phyloP scores from a whole-genome alignment of 2,113 vertebrate species.

The Canis aureus region DNA sequence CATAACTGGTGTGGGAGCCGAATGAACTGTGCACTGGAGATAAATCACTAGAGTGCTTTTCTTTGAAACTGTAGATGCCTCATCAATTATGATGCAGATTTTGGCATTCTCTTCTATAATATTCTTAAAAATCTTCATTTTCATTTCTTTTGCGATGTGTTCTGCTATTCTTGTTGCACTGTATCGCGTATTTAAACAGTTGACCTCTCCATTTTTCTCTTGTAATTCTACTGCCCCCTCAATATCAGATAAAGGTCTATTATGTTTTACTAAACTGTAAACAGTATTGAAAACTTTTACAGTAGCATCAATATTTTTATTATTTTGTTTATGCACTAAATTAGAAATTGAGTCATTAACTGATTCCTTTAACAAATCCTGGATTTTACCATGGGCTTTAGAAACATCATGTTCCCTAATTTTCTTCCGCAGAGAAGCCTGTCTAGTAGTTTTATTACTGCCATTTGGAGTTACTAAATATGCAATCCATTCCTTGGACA shows the following conservation, averaged over 20 bases:
- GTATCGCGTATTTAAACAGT: slow-evolving; percentile 47
- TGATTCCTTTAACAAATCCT: slow-evolving; percentile 68
- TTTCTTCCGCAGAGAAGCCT: slow-evolving; percentile 53
- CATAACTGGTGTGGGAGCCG: neutral
- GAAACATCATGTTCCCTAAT: slow-evolving; percentile 55
- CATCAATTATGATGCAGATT: slow-evolving; percentile 46
- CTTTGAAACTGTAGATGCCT: slow-evolving; percentile 40
- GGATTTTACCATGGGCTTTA: slow-evolving; percentile 66
- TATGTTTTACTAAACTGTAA: slow-evolving; percentile 65
- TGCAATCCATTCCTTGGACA: slow-evolving; percentile 52
- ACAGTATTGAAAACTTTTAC: slow-evolving; percentile 58
- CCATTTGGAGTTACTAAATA: slow-evolving; percentile 55
- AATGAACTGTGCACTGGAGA: neutral
- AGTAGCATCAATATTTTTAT: slow-evolving; percentile 56
- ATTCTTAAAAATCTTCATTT: slow-evolving; percentile 63
- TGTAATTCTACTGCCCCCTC: slow-evolving; percentile 41
- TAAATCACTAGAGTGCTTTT: slow-evolving; percentile 48
- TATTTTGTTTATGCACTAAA: slow-evolving; percentile 24
- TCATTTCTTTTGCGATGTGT: slow-evolving; percentile 61
- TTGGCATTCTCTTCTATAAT: slow-evolving; percentile 51
- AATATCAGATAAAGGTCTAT: slow-evolving; percentile 51
- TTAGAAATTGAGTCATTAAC: slow-evolving; percentile 40
- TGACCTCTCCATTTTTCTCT: slow-evolving; percentile 53
- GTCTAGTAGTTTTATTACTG: slow-evolving; percentile 53
- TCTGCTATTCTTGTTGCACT: slow-evolving; percentile 59